Percentiles rank a stretch among this genome's conserved stretches.
Evolutionary conservation across 2,888 invertebrate species (phyloP).

Genomic region (Nematopogon swammerdamellus): DNA sequence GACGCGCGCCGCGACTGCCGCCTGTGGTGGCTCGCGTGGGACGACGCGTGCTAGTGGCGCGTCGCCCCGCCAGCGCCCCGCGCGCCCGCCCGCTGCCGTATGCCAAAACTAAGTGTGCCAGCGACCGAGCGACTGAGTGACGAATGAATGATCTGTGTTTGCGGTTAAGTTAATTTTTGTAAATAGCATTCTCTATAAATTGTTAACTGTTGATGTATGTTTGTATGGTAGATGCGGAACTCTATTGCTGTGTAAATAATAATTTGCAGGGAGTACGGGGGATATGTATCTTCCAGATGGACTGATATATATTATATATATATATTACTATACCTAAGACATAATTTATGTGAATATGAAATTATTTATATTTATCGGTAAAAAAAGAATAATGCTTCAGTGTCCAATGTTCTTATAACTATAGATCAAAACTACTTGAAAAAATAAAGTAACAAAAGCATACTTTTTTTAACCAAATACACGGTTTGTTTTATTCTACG

Average conservation of each 20-base stretch:
- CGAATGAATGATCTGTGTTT: constrained; percentile 27
- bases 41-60: constrained; percentile 47
- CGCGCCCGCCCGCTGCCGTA: constrained; percentile 26
- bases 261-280: constrained; percentile 49
- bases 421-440: constrained; percentile 58
- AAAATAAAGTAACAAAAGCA: constrained; percentile 48
- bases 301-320: constrained; percentile 57
- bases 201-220: constrained; percentile 59
- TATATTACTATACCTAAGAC: constrained; percentile 52
- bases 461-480: constrained; percentile 55
- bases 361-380: constrained; percentile 59
- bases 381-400: constrained; percentile 49
- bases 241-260: constrained; percentile 57
- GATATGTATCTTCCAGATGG: constrained; percentile 56
- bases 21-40: constrained; percentile 49
- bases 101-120: constrained; percentile 48
- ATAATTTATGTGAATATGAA: constrained; percentile 56
- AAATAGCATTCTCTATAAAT: constrained; percentile 52
- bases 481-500: constrained; percentile 24
- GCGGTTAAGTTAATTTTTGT: constrained; percentile 45
- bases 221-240: constrained; percentile 54
- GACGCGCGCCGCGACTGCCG: constrained; percentile 33
- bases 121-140: constrained; percentile 31
- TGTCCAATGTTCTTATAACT: constrained; percentile 57
- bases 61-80: no score